Evolutionary conservation across 2,113 vertebrate species (phyloP), one percentile per base, ranked within the genome.

Genomic region (Engraulis encrasicolus): DNA sequence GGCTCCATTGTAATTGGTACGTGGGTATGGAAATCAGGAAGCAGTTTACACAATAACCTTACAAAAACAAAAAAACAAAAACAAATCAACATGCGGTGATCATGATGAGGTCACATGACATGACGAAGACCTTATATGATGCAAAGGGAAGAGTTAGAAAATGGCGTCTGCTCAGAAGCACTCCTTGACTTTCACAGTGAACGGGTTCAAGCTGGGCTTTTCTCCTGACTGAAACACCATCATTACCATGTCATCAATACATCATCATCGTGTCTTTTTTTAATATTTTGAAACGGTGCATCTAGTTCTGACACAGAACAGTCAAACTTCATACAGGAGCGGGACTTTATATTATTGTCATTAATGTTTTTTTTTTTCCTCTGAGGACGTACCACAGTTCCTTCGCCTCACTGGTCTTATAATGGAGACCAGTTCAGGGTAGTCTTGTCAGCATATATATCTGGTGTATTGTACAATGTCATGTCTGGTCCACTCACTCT

Each of bases 1-100:
- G 88, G 88, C 88, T 82, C 85, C 88, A 34, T 74, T 95, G 95
- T 94, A 93, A 93, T 94, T 86, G 89, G 90, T 90, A 91, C 82
- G 90, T 90, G 90, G 83, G 92, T 93, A 94, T 82, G 90, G 92
- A 92, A 74, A 85, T 92, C 74, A 86, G 90, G 90, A 92, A 92
- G 87, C 82, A 86, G 86, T 92, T 92, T 91, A 94, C 90, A 92
- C 88, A 84, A 82, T 79, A 88, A 77, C 92, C 88, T 88, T 86
- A 92, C 85, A 84, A 85, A 86, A 54, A 54, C 80, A 85, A 90
- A 83, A 86, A 84, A 85, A 86, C 85, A 84, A 85, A 86, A 54
- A 54, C 80, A 85, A 90, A 83, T 91, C 86, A 91, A 92, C 94
- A 93, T 94, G 94, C 93, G 92, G 92, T 91, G 91, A 92, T 88